These are phyloP conservation scores for Lasioglossum zephyrum DNA, from an alignment of 2,888 invertebrate genomes.

Conservation along the genomic window DNA sequence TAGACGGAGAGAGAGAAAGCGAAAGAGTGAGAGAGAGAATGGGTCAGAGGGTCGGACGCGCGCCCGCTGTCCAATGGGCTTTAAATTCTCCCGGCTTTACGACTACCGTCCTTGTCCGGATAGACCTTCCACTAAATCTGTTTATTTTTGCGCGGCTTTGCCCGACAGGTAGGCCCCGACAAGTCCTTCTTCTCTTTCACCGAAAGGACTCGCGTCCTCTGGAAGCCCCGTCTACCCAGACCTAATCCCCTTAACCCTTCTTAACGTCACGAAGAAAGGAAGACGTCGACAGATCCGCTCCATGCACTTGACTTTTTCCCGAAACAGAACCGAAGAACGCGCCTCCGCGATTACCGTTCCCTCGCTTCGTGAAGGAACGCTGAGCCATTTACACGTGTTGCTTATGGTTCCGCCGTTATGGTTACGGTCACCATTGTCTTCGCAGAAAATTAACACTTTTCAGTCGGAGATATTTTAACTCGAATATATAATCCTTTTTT, in stretches of 20 bases:
- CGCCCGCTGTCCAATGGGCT: slow-evolving; percentile 71
- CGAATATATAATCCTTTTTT: too few species aligned
- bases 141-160: slow-evolving; percentile 77
- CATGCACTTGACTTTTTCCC: slow-evolving; percentile 63
- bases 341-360: background rate
- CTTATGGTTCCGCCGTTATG: background rate
- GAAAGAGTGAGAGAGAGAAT: slow-evolving; percentile 40
- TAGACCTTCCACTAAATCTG: slow-evolving; percentile 72
- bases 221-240: background rate
- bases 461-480: too few species aligned
- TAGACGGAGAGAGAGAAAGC: background rate
- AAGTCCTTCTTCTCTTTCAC: slow-evolving; percentile 17
- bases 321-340: background rate
- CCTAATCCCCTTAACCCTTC: slow-evolving; percentile 66
- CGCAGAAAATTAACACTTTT: too few species aligned
- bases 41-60: slow-evolving; percentile 77
- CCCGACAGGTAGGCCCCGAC: slow-evolving; percentile 61
- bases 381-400: background rate
- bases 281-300: slow-evolving; percentile 41
- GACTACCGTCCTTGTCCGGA: slow-evolving; percentile 53
- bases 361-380: background rate
- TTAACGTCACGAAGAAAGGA: slow-evolving; percentile 50
- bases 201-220: slow-evolving; percentile 36
- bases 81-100: slow-evolving; percentile 63
- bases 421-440: too few species aligned